Evolutionary conservation across 2,888 invertebrate species (phyloP).

Genomic region (Zygothrica quintamaculata): DNA sequence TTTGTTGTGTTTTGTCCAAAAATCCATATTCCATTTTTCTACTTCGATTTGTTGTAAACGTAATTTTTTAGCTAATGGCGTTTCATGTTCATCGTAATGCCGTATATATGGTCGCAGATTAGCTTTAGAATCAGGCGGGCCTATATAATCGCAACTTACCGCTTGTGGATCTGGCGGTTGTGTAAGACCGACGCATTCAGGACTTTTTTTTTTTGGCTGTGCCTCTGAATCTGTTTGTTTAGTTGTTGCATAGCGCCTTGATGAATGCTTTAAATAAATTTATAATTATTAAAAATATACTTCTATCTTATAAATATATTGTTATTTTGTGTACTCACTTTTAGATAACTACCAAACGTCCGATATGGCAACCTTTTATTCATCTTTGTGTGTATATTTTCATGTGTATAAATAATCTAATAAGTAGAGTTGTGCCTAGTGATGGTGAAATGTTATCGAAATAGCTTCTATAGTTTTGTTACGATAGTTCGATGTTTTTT

Average conservation of each 20-base stretch:
- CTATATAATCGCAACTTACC: conserved; percentile 81
- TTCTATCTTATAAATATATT: background rate
- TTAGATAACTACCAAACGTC: conserved; percentile 24
- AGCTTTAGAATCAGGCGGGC: conserved; percentile 91
- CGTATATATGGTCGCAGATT: conserved; percentile 91
- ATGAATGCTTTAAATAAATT: conserved; percentile 24
- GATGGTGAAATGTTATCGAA: background rate
- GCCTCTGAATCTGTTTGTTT: conserved; percentile 24
- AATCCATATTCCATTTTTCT: conserved; percentile 93
- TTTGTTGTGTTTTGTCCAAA: conserved; percentile 93
- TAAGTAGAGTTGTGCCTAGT: background rate
- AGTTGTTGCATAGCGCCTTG: conserved; percentile 35
- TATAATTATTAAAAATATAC: background rate
- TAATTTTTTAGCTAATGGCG: conserved; percentile 87
- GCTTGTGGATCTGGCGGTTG: conserved; percentile 76
- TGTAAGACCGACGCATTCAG: conserved; percentile 53
- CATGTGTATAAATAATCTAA: conserved; percentile 27
- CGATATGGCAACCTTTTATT: conserved; percentile 34
- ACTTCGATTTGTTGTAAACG: conserved; percentile 88
- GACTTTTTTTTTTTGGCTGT: conserved; percentile 41
- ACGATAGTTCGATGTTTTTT: conserved; percentile 1
- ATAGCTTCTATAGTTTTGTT: background rate
- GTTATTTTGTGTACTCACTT: conserved; percentile 27
- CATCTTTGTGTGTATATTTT: conserved; percentile 39
- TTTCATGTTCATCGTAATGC: conserved; percentile 88